Evolutionary conservation across 2,113 vertebrate species (phyloP).

Genomic region (Halichoeres trimaculatus): DNA sequence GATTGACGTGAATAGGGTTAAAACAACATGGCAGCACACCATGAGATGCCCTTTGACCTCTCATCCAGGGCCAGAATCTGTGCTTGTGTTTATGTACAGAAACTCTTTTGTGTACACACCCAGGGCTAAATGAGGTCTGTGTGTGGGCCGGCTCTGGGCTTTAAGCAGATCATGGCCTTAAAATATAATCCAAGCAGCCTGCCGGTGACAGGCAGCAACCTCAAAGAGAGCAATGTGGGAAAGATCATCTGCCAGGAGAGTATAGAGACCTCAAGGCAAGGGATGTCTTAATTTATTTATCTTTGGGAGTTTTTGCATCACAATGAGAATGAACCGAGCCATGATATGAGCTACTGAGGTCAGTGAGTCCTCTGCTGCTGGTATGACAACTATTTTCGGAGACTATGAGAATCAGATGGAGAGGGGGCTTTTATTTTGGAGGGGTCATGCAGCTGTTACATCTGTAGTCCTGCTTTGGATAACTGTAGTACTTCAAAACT

Average conservation of each 20-base stretch:
- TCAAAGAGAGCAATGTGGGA: constrained; percentile 68
- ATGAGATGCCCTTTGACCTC: constrained; percentile 59
- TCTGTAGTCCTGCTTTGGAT: constrained; percentile 22
- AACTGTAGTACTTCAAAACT: constrained; percentile 15
- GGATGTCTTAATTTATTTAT: constrained; percentile 32
- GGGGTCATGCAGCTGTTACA: constrained; percentile 18
- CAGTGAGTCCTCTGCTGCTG: constrained; percentile 6
- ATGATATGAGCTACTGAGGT: constrained; percentile 50
- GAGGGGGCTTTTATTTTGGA: constrained; percentile 6
- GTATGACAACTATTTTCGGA: constrained; percentile 4
- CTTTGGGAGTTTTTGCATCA: constrained; percentile 40
- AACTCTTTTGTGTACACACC: constrained; percentile 60
- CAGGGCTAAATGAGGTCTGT: constrained; percentile 62
- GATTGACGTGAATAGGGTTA: constrained; percentile 48
- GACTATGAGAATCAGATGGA: background rate
- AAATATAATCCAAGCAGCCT: constrained; percentile 65
- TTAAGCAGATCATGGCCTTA: constrained; percentile 58
- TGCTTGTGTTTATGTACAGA: constrained; percentile 65
- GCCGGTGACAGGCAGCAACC: constrained; percentile 60
- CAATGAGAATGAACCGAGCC: constrained; percentile 59
- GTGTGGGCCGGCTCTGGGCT: constrained; percentile 62
- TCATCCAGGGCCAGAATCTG: constrained; percentile 43
- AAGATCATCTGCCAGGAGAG: constrained; percentile 62
- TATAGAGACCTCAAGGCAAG: constrained; percentile 49
- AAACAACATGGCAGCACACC: constrained; percentile 44